Evolutionary conservation across 2,888 invertebrate genomes (phyloP), one percentile per base, ranked within the genome.

Genomic region (Rhingia campestris): DNA sequence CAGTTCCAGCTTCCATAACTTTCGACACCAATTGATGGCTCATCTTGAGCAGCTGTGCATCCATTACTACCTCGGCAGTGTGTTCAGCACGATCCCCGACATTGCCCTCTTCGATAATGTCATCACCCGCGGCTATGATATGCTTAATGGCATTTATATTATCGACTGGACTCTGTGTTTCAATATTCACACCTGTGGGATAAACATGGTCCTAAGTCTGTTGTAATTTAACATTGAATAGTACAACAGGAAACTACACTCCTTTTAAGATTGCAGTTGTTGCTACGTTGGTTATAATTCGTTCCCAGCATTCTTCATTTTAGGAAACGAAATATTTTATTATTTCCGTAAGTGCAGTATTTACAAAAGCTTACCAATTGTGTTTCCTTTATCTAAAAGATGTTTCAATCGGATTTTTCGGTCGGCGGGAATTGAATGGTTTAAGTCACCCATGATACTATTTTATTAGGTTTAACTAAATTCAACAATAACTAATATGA

Each of bases 11-110:
- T 61, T 90, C 87, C 32, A 91, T 87, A 1, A 90, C 87, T 35
- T 89, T 89, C 0, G 88, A 88, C 4, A 91, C 87, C 0, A 91
- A 86, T 66, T 91, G 90, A 82, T 90, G 89, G 63, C 89, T 89
- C 72, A 91, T 89, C 56, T 90, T 88, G 0, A 91, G 87, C 0
- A 91, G 89, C 74, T 92, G 89, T 1, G 92, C 91, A 87, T 92
- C 91, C 77, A 89, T 88, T 3, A 91, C 89, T 6, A 91, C 88
- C 84, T 91, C 91, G 3, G 89, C 88, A 6, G 91, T 87, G 84
- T 92, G 91, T 37, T 91, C 90, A 1, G 89, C 87, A 3, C 88
- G 89, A 14, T 90, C 88, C 4, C 88, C 87, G 7, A 88, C 82
- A 9, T 88, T 88, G 4, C 88, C 87, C 74, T 89, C 87, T 6